Conservation (phyloP, 2,113 vertebrate species). For the Ramphastos sulfuratus region DNA sequence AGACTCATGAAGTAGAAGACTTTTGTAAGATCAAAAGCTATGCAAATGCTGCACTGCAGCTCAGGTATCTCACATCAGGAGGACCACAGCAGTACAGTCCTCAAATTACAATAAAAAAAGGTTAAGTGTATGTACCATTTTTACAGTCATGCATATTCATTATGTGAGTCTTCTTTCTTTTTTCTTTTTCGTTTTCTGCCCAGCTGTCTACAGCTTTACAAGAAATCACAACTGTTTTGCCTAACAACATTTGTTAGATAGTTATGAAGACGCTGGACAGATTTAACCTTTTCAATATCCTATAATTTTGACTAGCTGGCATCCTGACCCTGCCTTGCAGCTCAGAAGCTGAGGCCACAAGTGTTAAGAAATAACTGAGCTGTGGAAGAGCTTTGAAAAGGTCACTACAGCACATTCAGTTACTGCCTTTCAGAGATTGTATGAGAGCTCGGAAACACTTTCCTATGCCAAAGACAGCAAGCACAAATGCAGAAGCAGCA, state of each 20-base stretch:
- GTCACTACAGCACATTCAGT: not conserved
- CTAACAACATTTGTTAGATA: not conserved
- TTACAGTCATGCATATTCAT: constrained; percentile 7
- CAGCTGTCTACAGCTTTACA: not conserved
- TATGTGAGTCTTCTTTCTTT: not conserved
- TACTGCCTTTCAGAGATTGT: constrained; percentile 7
- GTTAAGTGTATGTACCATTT: constrained; percentile 13
- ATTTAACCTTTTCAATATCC: constrained; percentile 49
- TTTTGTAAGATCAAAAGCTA: constrained; percentile 34
- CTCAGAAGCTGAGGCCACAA: constrained; percentile 9
- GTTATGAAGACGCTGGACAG: not conserved
- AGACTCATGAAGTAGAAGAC: not conserved
- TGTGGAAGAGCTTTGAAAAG: constrained; percentile 46
- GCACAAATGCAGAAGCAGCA: not conserved
- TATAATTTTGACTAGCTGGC: not conserved
- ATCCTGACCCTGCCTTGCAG: not conserved
- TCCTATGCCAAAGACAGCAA: not conserved
- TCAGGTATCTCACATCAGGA: not conserved
- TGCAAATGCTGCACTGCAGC: constrained; percentile 13
- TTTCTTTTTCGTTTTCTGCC: no score
- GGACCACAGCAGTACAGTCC: not conserved
- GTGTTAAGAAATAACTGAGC: constrained; percentile 31
- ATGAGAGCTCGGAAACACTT: not conserved
- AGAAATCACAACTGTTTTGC: constrained; percentile 34
- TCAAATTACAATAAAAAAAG: constrained; percentile 15